Evolutionary conservation across 2,113 vertebrate species (phyloP).

Genomic region (Parotia lawesii): DNA sequence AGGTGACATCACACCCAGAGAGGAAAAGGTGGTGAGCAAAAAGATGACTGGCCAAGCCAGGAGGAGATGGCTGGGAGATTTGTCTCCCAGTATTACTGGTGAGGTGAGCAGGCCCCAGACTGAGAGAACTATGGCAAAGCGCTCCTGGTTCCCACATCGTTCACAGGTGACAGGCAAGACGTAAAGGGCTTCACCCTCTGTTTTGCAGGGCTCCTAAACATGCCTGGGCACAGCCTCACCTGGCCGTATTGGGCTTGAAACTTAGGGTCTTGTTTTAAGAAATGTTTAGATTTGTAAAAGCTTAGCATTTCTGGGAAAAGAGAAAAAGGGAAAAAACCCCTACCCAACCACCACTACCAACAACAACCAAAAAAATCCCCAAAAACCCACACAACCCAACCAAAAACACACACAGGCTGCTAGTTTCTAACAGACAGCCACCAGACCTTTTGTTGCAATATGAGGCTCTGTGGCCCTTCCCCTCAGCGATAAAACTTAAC

Average conservation of each 20-base stretch:
- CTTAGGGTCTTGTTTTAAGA: background rate
- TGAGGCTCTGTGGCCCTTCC: background rate
- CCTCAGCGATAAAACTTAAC: background rate
- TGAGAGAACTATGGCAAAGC: background rate
- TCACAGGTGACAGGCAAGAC: fast-evolving
- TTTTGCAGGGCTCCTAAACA: background rate
- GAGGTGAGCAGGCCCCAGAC: background rate
- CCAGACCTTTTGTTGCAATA: background rate
- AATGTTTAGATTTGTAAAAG: background rate
- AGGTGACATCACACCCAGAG: background rate
- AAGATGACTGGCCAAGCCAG: background rate
- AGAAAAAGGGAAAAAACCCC: background rate
- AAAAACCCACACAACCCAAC: background rate
- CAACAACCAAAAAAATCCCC: background rate
- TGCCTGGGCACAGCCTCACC: background rate
- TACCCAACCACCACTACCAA: background rate
- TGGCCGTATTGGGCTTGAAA: background rate
- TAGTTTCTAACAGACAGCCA: background rate
- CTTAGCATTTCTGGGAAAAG: background rate
- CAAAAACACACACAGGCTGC: background rate
- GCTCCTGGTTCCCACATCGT: fast-evolving
- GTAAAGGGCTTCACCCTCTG: background rate
- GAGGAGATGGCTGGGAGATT: background rate
- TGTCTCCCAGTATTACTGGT: background rate
- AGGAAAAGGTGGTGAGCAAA: background rate